Evolutionary conservation across 1,140 invertebrate species (phyloP).

Genomic region (Drosophila kikkawai): DNA sequence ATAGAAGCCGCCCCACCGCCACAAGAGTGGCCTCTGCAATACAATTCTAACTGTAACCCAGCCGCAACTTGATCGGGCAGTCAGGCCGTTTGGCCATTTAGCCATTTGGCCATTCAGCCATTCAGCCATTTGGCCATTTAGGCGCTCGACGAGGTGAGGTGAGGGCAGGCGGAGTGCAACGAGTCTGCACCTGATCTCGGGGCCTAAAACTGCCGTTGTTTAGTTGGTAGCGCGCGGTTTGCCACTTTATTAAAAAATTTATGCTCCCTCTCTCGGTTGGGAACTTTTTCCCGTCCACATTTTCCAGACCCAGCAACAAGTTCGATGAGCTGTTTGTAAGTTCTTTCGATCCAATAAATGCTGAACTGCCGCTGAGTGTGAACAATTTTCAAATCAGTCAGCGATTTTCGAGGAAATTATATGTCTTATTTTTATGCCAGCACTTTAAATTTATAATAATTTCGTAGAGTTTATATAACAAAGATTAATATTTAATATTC

Average conservation of each 20-base stretch:
- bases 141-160: constrained; percentile 35
- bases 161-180: neutral
- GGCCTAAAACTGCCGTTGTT: constrained; percentile 41
- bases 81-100: constrained; percentile 39
- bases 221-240: constrained; percentile 28
- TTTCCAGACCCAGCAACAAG: constrained; percentile 1
- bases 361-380: constrained; percentile 15
- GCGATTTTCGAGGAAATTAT: constrained; percentile 8
- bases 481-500: neutral
- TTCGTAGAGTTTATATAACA: neutral
- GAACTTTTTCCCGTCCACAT: constrained; percentile 16
- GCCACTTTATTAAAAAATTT: constrained; percentile 47
- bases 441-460: constrained; percentile 3
- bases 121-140: constrained; percentile 37
- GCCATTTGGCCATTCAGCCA: constrained; percentile 30
- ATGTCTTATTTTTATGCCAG: neutral
- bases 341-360: constrained; percentile 10
- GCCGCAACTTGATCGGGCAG: constrained; percentile 46
- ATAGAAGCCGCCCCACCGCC: constrained; percentile 44
- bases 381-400: constrained; percentile 19
- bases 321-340: neutral
- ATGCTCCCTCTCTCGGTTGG: constrained; percentile 24
- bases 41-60: constrained; percentile 57
- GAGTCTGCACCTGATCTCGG: constrained; percentile 54
- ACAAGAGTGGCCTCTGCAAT: constrained; percentile 45